These are phyloP conservation scores for Trialeurodes vaporariorum DNA, from an alignment of 1,140 invertebrate genomes.

Conservation along the genomic window DNA sequence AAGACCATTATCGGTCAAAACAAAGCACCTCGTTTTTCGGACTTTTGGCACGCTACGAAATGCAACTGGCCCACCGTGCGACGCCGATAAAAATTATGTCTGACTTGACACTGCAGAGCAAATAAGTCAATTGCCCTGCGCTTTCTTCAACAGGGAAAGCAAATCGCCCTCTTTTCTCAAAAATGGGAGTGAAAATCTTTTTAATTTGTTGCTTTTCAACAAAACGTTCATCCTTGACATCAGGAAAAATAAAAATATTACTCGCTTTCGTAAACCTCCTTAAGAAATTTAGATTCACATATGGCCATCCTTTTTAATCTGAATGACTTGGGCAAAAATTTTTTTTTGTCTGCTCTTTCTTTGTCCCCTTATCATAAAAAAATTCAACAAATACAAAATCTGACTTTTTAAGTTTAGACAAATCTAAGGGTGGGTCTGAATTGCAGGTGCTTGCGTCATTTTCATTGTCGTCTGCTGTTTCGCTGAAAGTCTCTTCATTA, in stretches of 20 bases:
- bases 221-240: neutral
- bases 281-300: neutral
- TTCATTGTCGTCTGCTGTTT: neutral
- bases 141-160: neutral
- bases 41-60: no score
- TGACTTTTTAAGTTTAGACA: neutral
- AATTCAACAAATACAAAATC: neutral
- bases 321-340: neutral
- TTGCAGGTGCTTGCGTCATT: neutral
- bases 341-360: neutral
- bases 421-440: neutral
- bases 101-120: neutral
- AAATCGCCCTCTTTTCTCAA: neutral
- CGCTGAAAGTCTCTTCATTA: neutral
- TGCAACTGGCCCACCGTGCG: no score
- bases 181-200: neutral
- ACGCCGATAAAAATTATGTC: no score
- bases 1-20: no score
- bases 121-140: neutral
- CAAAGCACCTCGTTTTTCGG: no score
- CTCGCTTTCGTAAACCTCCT: neutral
- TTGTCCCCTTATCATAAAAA: neutral
- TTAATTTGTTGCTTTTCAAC: neutral
- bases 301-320: neutral
- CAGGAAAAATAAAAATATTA: neutral